Conservation (phyloP, 1,140 invertebrate species). For the Cecropterus lyciades region DNA sequence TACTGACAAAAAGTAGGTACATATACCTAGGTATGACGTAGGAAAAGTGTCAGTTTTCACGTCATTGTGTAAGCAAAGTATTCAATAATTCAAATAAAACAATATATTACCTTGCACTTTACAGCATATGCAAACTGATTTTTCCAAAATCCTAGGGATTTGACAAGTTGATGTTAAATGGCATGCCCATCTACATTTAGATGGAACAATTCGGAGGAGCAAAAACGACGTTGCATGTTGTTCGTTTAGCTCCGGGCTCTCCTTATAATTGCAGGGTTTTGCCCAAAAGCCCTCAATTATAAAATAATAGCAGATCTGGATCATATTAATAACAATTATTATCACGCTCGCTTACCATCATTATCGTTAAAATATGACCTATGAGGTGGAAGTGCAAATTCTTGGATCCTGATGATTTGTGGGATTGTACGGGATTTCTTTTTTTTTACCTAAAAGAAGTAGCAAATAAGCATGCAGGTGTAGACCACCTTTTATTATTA, state of each 20-base stretch:
- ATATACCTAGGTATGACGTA: too few species aligned
- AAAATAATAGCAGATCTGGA: slow-evolving; percentile 84
- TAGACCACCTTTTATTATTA: too few species aligned
- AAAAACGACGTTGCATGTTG: slow-evolving; percentile 79
- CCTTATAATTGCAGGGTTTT: slow-evolving; percentile 82
- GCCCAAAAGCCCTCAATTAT: slow-evolving; percentile 83
- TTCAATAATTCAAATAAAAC: too few species aligned
- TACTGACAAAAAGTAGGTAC: too few species aligned
- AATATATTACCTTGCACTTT: too few species aligned
- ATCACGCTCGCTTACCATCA: slow-evolving; percentile 78
- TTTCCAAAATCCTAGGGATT: neutral
- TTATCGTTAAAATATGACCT: slow-evolving; percentile 80
- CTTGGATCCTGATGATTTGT: slow-evolving; percentile 50
- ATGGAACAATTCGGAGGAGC: slow-evolving; percentile 48
- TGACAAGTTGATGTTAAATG: neutral
- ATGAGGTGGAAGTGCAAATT: slow-evolving; percentile 69
- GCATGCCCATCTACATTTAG: slow-evolving; percentile 39
- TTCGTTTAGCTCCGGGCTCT: slow-evolving; percentile 71
- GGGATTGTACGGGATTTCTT: slow-evolving; percentile 16
- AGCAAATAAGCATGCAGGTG: neutral
- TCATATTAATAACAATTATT: slow-evolving; percentile 84
- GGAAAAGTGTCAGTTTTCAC: too few species aligned
- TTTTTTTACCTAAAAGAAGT: neutral
- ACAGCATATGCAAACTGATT: too few species aligned
- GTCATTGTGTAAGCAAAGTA: too few species aligned